phyloP scores from a whole-genome alignment of 2,888 invertebrate genomes.

The Meiosimyza decipiens region DNA sequence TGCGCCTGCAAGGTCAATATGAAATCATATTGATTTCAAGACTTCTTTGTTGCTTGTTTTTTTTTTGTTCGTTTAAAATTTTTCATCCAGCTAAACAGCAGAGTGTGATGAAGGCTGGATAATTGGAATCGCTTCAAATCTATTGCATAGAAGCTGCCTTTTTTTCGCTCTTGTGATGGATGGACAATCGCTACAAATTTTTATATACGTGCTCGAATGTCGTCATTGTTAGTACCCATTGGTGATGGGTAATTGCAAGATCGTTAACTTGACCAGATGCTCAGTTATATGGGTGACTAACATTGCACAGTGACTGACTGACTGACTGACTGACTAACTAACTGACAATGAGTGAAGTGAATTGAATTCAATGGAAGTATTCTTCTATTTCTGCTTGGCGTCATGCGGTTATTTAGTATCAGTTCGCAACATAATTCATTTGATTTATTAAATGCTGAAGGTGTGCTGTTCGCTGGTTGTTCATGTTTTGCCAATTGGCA shows the following conservation, averaged over 20 bases:
- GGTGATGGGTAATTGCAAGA: conserved; percentile 6
- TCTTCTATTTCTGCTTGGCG: background rate
- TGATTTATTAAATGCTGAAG: conserved; percentile 21
- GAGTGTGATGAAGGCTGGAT: background rate
- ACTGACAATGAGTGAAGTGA: conserved; percentile 12
- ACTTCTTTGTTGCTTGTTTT: no score
- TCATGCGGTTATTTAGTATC: conserved; percentile 21
- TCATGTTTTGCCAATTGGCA: conserved; percentile 22
- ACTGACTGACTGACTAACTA: conserved; percentile 8
- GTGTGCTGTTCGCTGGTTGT: conserved; percentile 1
- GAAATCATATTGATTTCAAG: conserved; percentile 12
- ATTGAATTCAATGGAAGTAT: no score
- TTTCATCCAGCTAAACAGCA: no score
- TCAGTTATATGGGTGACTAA: background rate
- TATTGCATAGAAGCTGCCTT: conserved; percentile 22
- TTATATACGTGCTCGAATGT: background rate
- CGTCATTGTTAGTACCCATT: background rate
- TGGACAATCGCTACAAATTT: conserved; percentile 53
- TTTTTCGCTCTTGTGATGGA: conserved; percentile 52
- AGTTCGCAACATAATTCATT: conserved; percentile 13
- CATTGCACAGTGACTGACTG: background rate
- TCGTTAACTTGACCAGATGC: conserved; percentile 1
- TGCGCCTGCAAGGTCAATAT: conserved; percentile 2
- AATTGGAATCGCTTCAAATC: background rate
- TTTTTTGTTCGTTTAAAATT: no score